These are phyloP conservation scores for Himalopsyche kuldschensis DNA, from an alignment of 2,888 invertebrate species.

Conservation along the genomic window DNA sequence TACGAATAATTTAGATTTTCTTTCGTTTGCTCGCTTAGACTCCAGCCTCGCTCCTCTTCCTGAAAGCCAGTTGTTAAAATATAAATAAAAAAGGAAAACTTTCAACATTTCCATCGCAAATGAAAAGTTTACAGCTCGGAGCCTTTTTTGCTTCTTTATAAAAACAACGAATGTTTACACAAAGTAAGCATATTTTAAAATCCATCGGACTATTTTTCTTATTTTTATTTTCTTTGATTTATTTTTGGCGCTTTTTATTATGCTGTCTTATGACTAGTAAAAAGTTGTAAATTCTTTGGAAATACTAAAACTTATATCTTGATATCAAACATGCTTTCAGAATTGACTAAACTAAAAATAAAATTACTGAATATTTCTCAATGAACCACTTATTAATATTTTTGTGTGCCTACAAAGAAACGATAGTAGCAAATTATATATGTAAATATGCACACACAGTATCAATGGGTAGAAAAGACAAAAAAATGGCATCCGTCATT, in stretches of 20 bases:
- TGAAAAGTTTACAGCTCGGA: not conserved
- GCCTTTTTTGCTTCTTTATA: not conserved
- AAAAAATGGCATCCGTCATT: too few species aligned
- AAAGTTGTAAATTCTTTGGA: too few species aligned
- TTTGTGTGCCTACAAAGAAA: too few species aligned
- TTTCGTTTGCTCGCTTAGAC: not conserved
- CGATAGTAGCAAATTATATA: too few species aligned
- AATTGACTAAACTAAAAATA: too few species aligned
- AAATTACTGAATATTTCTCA: too few species aligned
- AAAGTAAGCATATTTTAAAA: not conserved
- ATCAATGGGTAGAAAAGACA: too few species aligned
- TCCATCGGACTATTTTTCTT: not conserved
- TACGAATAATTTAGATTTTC: not conserved
- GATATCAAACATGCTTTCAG: too few species aligned
- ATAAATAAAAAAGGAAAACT: not conserved
- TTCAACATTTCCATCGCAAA: not conserved
- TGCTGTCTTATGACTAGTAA: not conserved
- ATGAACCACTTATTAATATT: too few species aligned
- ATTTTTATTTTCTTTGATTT: not conserved
- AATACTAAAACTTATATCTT: too few species aligned
- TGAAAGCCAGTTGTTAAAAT: not conserved
- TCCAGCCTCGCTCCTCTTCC: not conserved
- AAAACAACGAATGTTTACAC: not conserved
- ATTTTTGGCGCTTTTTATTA: not conserved
- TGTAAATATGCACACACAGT: too few species aligned